Evolutionary conservation across 1,140 invertebrate species (phyloP), one percentile per base, ranked within the genome.

Genomic region (Ectropis grisescens): DNA sequence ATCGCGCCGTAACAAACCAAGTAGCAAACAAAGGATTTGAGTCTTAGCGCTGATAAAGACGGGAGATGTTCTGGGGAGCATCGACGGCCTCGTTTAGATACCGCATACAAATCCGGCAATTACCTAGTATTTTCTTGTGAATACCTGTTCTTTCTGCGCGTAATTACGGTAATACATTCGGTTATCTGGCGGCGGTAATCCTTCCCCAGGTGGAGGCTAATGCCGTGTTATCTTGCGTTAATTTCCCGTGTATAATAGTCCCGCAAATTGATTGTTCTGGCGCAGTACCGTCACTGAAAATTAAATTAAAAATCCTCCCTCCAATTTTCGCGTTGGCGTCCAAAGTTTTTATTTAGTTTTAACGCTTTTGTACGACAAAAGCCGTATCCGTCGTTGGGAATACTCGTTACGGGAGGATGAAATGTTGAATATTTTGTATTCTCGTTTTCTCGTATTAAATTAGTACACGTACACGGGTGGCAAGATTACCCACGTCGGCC

Each of bases 201-300:
- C 53, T 49, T 55, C 50, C 70, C 54, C 61, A 66, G 69, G 68
- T 65, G 64, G 47, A 40, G 44, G 43, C 56, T 61, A 65, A 59
- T 56, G 51, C 51, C 33, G 25, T 40, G 51, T 66, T 74, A 75
- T 75, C 64, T 75, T 44, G 29, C 54, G 52, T 59, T 72, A 70
- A 72, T 65, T 67, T 61, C 50, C 39, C 56, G 29, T 38, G 38
- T 41, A 45, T 65, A 64, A 68, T 64, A 49, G 48, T 36, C 11
- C 37, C 29, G 43, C 39, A 65, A 75, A 67, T 65, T 64, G 52
- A 58, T 61, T 60, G 53, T 45, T 34, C 40, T 45, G 27, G 27
- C 32, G 29, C 28, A 33, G 22, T n/a, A n/a, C n/a, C 24, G 29
- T 11, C 13, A 30, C 29, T 33, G 25, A 22, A 41, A 37, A 39